Conservation (phyloP, 2,113 vertebrate species). For the Leucosticte australis region DNA sequence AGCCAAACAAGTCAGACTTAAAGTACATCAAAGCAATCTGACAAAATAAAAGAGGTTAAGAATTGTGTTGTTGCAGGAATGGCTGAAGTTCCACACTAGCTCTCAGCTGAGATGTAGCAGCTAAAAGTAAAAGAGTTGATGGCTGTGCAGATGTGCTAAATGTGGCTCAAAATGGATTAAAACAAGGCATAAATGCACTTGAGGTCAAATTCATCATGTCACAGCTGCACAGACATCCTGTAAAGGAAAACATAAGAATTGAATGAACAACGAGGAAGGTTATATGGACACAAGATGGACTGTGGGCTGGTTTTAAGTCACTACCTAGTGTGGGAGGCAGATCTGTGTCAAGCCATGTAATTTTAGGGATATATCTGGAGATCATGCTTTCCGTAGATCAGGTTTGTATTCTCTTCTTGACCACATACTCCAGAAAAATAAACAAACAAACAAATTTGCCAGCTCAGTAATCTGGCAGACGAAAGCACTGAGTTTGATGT, state of each 20-base stretch:
- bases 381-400: background rate
- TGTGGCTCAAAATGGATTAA: background rate
- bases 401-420: background rate
- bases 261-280: background rate
- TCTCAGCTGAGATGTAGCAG: background rate
- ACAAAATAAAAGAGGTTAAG: background rate
- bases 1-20: background rate
- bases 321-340: background rate
- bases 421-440: background rate
- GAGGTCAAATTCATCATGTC: background rate
- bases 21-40: background rate
- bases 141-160: background rate
- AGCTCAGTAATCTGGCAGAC: background rate
- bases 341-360: rapidly evolving
- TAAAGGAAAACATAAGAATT: background rate
- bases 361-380: background rate
- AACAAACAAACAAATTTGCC: background rate
- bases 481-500: background rate
- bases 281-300: background rate
- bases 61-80: background rate
- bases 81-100: background rate
- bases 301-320: background rate
- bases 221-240: background rate
- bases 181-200: background rate
- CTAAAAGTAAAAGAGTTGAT: background rate